Evolutionary conservation across 1,140 invertebrate genomes (phyloP).

Genomic region (Bombus breviceps): DNA sequence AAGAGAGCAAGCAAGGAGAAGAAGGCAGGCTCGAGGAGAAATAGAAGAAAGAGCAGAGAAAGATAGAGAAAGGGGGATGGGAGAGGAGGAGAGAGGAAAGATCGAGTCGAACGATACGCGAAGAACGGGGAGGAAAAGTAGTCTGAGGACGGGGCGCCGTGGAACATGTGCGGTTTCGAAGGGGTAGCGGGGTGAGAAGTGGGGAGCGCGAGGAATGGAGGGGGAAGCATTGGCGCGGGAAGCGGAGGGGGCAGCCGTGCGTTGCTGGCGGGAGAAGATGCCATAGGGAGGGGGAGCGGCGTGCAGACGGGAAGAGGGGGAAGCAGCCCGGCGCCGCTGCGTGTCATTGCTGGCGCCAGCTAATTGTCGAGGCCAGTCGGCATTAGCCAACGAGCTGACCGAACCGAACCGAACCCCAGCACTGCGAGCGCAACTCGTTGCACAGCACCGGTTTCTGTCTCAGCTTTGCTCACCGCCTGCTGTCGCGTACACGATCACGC

Average conservation of each 20-base stretch:
- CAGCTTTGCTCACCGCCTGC: not conserved
- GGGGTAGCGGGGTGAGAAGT: constrained; percentile 9
- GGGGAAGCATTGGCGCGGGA: constrained; percentile 20
- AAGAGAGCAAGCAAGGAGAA: constrained; percentile 43
- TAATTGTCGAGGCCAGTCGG: constrained; percentile 80
- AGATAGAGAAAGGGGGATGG: not conserved
- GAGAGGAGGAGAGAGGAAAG: constrained; percentile 33
- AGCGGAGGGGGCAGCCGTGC: constrained; percentile 12
- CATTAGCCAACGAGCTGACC: constrained; percentile 76
- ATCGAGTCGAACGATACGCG: constrained; percentile 26
- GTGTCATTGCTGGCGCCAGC: constrained; percentile 80
- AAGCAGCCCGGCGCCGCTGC: constrained; percentile 73
- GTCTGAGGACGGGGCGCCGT: constrained; percentile 57
- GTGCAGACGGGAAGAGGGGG: constrained; percentile 38
- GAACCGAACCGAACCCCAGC: constrained; percentile 63
- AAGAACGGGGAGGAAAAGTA: constrained; percentile 25
- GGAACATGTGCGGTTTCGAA: constrained; percentile 56
- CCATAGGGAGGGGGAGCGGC: not conserved
- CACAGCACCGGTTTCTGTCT: constrained; percentile 18
- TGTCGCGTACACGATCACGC: constrained; percentile 2
- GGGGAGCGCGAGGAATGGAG: not conserved
- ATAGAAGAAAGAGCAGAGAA: constrained; percentile 37
- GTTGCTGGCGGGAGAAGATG: constrained; percentile 42
- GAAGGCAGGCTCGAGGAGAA: constrained; percentile 7
- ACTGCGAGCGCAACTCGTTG: constrained; percentile 26